Base-by-base conservation (phyloP, 2,113 vertebrate genomes). In the Pseudorasbora parva region DNA sequence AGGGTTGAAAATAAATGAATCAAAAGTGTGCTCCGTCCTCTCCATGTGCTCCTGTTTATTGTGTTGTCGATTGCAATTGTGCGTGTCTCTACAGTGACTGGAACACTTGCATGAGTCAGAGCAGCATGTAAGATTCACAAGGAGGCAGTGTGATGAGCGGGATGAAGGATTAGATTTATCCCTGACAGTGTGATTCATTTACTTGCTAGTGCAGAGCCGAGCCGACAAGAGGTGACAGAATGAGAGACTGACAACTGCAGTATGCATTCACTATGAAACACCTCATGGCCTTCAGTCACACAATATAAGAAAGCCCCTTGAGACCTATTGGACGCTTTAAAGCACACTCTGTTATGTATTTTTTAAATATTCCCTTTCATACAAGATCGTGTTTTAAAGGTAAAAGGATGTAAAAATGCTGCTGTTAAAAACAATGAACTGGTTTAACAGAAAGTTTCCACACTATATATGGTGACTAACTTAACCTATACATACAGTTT, bases 181-280 rank as follows among this genome's bases (percentile, higher is more conserved):
- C 27, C 17, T 68, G n/a, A 64, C 76, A 54, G 23, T 81, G 60
- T 51, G 25, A 49, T 81, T 64, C 15, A 80, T 54, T 68, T 17
- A 68, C 1, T 51, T 51, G 43, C 19, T 27, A 51, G 45, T 3
- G 19, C 25, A 54, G 17, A 68, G 62, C 30, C 4, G 0, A 43
- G 71, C 45, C 27, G 71, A 71, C 68, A 75, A 19, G 7, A 15
- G 0, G 47, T 25, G 9, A 30, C 25, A 21, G 17, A 80, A 33
- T 80, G 41, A 66, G 10, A 47, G 15, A 19, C 54, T 54, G 19
- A 19, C 47, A 37, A 47, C 11, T 37, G 7, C 10, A 49, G 21
- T 41, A 57, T 59, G 30, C 76, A 60, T 45, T 51, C 43, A 81
- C 7, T 66, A 45, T 51, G 78, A 68, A 81, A 37, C 15, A 9